phyloP scores from a whole-genome alignment of 2,888 invertebrate genomes.

The Endomychus coccineus region DNA sequence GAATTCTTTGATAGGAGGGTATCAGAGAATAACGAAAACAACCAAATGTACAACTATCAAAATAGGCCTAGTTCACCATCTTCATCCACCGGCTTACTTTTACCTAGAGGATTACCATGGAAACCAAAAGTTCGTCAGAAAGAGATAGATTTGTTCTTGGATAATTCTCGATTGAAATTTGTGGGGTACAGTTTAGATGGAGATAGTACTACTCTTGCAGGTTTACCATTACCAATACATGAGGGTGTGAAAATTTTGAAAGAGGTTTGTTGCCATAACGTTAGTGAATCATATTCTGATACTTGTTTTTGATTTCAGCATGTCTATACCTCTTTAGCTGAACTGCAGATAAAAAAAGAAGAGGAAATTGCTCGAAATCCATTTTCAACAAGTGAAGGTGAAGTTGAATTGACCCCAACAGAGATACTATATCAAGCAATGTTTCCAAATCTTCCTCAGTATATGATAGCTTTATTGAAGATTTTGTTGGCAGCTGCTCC shows the following conservation, averaged over 20 bases:
- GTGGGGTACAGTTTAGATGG: conserved; percentile 85
- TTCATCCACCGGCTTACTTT: conserved; percentile 17
- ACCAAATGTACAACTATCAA: conserved; percentile 34
- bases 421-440: conserved; percentile 92
- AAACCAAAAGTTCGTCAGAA: conserved; percentile 90
- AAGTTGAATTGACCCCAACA: conserved; percentile 71
- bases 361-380: conserved; percentile 89
- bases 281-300: too few relatives aligned
- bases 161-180: conserved; percentile 88
- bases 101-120: conserved; percentile 73
- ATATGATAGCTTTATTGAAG: conserved; percentile 95
- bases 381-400: conserved; percentile 73
- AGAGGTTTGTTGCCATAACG: conserved; percentile 45
- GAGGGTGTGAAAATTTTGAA: conserved; percentile 89
- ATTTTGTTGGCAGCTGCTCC: conserved; percentile 96
- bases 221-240: conserved; percentile 93
- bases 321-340: conserved; percentile 88
- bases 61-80: conserved; percentile 33
- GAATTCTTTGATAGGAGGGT: conserved; percentile 49
- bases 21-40: conserved; percentile 40
- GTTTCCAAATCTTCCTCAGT: conserved; percentile 91
- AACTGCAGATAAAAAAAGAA: conserved; percentile 85
- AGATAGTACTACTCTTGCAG: conserved; percentile 84
- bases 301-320: conserved; percentile 63
- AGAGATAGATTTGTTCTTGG: conserved; percentile 88